phyloP scores from a whole-genome alignment of 2,797 vertebrate species.

The Ceryle rudis region DNA sequence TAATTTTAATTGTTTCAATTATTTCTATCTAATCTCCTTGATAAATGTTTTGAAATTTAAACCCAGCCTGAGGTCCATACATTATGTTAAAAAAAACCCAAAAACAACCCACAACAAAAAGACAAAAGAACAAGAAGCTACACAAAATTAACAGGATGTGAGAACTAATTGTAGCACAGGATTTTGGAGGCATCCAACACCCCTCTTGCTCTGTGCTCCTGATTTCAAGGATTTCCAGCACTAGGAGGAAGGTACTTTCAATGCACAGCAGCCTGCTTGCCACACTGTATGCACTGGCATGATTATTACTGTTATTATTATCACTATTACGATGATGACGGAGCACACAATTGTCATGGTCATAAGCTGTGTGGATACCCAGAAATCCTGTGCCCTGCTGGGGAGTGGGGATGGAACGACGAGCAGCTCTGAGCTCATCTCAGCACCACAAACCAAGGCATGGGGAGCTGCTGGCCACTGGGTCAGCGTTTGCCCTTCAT shows the following conservation, averaged over 20 bases:
- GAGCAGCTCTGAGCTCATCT: background rate
- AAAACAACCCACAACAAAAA: too few species aligned
- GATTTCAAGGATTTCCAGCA: background rate
- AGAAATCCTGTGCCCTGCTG: background rate
- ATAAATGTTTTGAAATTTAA: constrained; percentile 61
- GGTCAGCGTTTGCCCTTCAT: background rate
- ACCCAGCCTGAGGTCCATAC: background rate
- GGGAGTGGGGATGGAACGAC: accelerated
- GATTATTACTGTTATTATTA: background rate
- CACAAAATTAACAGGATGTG: constrained; percentile 4
- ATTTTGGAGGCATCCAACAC: constrained; percentile 7
- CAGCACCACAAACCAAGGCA: background rate
- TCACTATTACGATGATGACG: background rate
- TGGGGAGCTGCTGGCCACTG: background rate
- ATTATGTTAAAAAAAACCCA: background rate
- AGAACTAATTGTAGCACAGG: constrained; percentile 10
- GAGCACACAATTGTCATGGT: background rate
- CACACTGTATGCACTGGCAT: background rate
- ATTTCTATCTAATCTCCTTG: constrained; percentile 63
- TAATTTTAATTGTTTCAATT: constrained; percentile 67
- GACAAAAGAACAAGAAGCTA: background rate
- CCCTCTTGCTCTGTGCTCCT: background rate
- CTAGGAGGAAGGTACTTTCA: background rate
- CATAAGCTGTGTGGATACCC: background rate
- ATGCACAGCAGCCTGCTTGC: background rate